These are phyloP conservation scores for Temnothorax ravouxi DNA, from an alignment of 2,888 invertebrate species.

Conservation along the genomic window DNA sequence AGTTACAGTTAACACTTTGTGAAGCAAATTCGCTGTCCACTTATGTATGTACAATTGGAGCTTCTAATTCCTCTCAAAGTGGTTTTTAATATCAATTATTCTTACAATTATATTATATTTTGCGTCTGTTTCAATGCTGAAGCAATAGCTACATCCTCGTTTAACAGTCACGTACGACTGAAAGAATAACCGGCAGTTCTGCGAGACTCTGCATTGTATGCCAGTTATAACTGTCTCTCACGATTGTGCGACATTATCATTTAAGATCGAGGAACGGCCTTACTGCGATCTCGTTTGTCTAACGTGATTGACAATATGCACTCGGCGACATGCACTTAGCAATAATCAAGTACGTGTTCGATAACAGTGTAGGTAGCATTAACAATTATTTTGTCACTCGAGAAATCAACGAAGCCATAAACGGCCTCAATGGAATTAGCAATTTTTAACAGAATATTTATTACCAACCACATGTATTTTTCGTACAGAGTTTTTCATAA, in stretches of 20 bases:
- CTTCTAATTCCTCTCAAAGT: neutral
- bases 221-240: neutral
- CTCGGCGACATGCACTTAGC: neutral
- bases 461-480: neutral
- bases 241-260: constrained; percentile 34
- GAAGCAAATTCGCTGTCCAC: neutral
- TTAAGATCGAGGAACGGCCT: constrained; percentile 73
- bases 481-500: neutral
- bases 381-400: constrained; percentile 19
- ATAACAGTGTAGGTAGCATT: constrained; percentile 7
- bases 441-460: constrained; percentile 10
- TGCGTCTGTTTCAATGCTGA: neutral
- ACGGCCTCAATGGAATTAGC: neutral
- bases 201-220: neutral
- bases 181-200: neutral
- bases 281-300: constrained; percentile 62
- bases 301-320: constrained; percentile 64
- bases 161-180: neutral
- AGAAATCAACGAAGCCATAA: constrained; percentile 17
- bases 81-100: neutral
- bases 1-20: neutral
- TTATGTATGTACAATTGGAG: neutral
- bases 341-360: constrained; percentile 29
- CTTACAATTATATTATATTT: neutral
- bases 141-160: neutral